Evolutionary conservation across 2,888 invertebrate genomes (phyloP).

Genomic region (Lobophora halterata): DNA sequence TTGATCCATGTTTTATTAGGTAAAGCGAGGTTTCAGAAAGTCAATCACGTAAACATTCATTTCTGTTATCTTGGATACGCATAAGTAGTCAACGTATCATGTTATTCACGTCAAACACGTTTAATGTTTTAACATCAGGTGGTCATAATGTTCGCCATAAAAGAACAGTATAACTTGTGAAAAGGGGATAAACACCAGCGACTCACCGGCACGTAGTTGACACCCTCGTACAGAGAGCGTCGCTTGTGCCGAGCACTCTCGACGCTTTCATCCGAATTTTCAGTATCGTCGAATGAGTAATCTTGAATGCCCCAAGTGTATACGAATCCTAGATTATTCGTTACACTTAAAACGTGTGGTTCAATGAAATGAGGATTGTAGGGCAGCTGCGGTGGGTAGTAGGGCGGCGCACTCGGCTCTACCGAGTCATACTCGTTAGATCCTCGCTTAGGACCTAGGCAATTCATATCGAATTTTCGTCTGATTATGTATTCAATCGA

Average conservation of each 20-base stretch:
- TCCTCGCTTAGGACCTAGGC: constrained; percentile 52
- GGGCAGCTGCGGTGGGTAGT: constrained; percentile 63
- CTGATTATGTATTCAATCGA: constrained; percentile 1
- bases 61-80: constrained; percentile 29
- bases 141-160: constrained; percentile 22
- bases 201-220: constrained; percentile 74
- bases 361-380: constrained; percentile 64
- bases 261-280: constrained; percentile 36
- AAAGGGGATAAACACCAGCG: constrained; percentile 37
- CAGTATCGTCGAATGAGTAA: constrained; percentile 22
- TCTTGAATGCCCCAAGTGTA: constrained; percentile 43
- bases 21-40: constrained; percentile 34
- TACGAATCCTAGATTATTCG: constrained; percentile 38
- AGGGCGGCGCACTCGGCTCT: constrained; percentile 54
- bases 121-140: constrained; percentile 22
- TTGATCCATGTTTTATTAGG: constrained; percentile 57
- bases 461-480: constrained; percentile 52
- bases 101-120: constrained; percentile 23
- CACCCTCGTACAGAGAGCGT: constrained; percentile 72
- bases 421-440: constrained; percentile 46
- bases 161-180: constrained; percentile 32
- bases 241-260: constrained; percentile 57
- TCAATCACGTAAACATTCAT: constrained; percentile 34
- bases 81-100: constrained; percentile 17
- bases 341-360: constrained; percentile 36